phyloP scores from a whole-genome alignment of 2,797 vertebrate species.

The Cryptoprocta ferox region DNA sequence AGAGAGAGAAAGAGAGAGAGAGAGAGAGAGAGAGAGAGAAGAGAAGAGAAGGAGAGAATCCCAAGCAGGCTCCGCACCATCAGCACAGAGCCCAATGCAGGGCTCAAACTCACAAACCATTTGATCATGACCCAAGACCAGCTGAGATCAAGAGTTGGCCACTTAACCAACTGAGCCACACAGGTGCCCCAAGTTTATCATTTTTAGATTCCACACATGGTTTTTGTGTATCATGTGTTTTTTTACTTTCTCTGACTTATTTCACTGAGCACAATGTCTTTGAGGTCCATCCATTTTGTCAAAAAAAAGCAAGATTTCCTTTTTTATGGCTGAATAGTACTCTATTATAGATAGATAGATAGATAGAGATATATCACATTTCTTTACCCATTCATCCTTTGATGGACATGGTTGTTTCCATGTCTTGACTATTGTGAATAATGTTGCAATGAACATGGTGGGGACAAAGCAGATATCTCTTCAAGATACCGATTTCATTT shows the following conservation, averaged over 20 bases:
- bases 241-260: neutral
- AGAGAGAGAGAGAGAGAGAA: too few species aligned
- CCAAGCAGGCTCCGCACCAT: too few species aligned
- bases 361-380: neutral
- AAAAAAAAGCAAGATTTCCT: too few species aligned
- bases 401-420: neutral
- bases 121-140: too few species aligned
- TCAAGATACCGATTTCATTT: neutral
- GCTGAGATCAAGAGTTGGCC: too few species aligned
- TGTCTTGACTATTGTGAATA: neutral
- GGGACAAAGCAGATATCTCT: neutral
- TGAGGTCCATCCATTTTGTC: neutral
- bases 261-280: neutral
- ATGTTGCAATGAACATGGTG: neutral
- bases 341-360: neutral
- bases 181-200: too few species aligned
- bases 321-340: neutral
- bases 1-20: too few species aligned
- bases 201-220: neutral
- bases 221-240: neutral
- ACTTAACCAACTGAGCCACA: too few species aligned
- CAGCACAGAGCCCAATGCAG: too few species aligned
- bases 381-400: neutral
- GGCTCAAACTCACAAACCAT: too few species aligned
- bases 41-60: too few species aligned